Conservation (phyloP, 2,797 vertebrate genomes). For the Nasua narica region DNA sequence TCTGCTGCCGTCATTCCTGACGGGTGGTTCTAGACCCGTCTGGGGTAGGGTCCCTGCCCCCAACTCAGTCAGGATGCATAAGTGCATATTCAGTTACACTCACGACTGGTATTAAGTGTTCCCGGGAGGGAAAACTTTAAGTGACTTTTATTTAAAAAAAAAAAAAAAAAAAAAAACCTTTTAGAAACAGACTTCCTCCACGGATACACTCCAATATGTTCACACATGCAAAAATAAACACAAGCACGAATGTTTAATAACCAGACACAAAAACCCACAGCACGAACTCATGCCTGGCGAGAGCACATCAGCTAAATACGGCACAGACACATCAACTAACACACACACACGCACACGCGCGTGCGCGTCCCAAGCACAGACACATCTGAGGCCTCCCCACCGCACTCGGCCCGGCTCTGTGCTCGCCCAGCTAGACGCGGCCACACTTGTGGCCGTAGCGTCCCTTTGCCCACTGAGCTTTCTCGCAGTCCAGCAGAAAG, state of each 20-base stretch:
- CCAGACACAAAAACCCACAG: not conserved
- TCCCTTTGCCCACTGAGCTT: not conserved
- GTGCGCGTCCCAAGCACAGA: not conserved
- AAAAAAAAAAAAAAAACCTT: not conserved
- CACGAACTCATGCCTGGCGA: not conserved
- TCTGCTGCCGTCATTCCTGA: not conserved
- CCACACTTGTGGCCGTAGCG: fast-evolving
- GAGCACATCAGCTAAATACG: not conserved
- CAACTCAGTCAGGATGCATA: not conserved
- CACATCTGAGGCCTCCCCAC: not conserved
- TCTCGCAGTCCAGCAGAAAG: not conserved
- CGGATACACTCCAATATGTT: not conserved
- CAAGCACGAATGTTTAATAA: not conserved
- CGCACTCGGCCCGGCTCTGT: not conserved
- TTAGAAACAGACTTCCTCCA: not conserved
- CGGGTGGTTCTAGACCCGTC: not conserved
- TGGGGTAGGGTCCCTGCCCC: too few species aligned
- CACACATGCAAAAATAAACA: not conserved
- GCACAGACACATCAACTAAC: not conserved
- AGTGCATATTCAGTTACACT: not conserved
- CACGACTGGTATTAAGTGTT: not conserved
- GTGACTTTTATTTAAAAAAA: not conserved
- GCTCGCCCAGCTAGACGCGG: not conserved
- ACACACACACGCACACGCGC: not conserved
- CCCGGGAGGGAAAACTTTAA: not conserved